Evolutionary conservation across 1,140 invertebrate genomes (phyloP).

Genomic region (Diplogasteroides magnus): DNA sequence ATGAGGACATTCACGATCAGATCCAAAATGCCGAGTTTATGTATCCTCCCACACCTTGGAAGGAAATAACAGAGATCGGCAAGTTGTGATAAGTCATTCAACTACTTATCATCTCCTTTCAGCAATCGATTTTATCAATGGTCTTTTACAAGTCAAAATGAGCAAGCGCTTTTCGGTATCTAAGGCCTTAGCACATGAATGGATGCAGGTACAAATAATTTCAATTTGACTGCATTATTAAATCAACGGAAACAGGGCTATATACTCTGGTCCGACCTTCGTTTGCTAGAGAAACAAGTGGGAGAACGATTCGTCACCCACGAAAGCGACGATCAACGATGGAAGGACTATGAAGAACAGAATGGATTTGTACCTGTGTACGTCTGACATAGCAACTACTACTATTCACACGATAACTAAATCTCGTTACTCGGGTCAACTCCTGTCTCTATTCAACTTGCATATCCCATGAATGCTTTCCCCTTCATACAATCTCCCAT

Average conservation of each 20-base stretch:
- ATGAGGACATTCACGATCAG: conserved; percentile 98
- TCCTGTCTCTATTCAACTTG: background rate
- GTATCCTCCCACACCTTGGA: conserved; percentile 97
- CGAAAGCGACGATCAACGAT: conserved; percentile 86
- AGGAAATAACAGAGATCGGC: conserved; percentile 93
- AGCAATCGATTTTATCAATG: conserved; percentile 96
- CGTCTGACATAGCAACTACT: conserved; percentile 6
- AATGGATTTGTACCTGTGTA: conserved; percentile 47
- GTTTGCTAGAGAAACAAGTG: conserved; percentile 77
- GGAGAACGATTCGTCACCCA: conserved; percentile 84
- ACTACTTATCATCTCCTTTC: conserved; percentile 52
- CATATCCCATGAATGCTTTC: background rate
- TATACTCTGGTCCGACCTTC: conserved; percentile 87
- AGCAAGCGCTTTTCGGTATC: conserved; percentile 92
- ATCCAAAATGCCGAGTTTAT: conserved; percentile 99
- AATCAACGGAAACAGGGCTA: conserved; percentile 82
- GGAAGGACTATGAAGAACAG: conserved; percentile 65
- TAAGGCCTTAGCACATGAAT: conserved; percentile 85
- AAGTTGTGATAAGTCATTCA: conserved; percentile 26
- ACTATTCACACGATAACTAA: no score
- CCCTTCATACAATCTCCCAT: no score
- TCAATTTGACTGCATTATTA: no score
- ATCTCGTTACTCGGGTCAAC: background rate
- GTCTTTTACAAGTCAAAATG: conserved; percentile 95
- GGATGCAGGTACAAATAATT: conserved; percentile 76